Evolutionary conservation across 2,797 vertebrate species (phyloP).

Genomic region (Cetoscarus ocellatus): DNA sequence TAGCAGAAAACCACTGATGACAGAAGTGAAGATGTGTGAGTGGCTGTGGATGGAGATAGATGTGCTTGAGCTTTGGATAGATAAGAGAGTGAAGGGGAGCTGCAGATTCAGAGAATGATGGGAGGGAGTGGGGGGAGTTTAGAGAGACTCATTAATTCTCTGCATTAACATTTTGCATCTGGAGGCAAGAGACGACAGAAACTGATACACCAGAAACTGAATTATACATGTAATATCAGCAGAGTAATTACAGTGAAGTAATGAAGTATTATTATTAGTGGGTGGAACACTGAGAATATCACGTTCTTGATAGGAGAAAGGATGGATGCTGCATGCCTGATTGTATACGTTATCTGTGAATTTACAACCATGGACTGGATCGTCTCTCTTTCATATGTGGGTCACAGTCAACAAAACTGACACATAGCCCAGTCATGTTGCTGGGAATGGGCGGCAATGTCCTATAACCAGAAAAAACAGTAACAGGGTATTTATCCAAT

Average conservation of each 20-base stretch:
- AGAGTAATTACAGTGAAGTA: conserved; percentile 56
- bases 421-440: background rate
- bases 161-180: conserved; percentile 66
- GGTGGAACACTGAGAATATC: background rate
- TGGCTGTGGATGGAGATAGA: conserved; percentile 8
- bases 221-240: conserved; percentile 61
- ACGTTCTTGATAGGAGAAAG: background rate
- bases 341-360: background rate
- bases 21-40: conserved; percentile 10
- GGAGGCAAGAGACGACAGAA: conserved; percentile 44
- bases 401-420: background rate
- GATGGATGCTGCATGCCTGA: background rate
- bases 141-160: conserved; percentile 58
- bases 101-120: conserved; percentile 50
- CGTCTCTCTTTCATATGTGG: background rate
- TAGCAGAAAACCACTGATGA: conserved; percentile 23
- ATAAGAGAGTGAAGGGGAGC: conserved; percentile 43
- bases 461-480: conserved; percentile 1
- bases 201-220: conserved; percentile 59
- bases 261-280: conserved; percentile 41
- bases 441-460: too few relatives aligned
- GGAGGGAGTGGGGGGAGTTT: conserved; percentile 7
- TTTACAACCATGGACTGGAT: background rate
- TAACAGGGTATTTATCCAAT: background rate
- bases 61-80: conserved; percentile 26